Evolutionary conservation across 2,113 vertebrate genomes (phyloP).

Genomic region (Varanus komodoensis): DNA sequence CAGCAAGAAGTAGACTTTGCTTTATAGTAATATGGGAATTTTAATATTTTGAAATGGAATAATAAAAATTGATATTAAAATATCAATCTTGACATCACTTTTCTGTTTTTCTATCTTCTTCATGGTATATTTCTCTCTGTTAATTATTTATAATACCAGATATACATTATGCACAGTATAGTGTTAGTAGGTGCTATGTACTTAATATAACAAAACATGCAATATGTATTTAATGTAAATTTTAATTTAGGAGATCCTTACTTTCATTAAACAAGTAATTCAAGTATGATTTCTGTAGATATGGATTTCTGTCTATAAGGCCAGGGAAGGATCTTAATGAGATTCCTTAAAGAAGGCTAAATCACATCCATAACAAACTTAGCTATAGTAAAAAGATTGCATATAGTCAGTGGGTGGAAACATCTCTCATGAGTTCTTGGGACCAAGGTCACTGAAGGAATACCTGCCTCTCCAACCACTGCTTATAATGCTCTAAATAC

Average conservation of each 20-base stretch:
- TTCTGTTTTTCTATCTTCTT: neutral
- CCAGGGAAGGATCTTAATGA: neutral
- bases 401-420: neutral
- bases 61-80: neutral
- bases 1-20: too few species aligned
- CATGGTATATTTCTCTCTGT: neutral
- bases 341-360: neutral
- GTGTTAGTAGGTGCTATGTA: neutral
- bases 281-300: neutral
- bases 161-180: neutral
- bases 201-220: neutral
- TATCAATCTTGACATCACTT: neutral
- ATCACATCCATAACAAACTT: neutral
- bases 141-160: neutral
- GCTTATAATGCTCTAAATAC: neutral
- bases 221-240: neutral
- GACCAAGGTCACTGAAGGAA: neutral
- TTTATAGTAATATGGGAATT: neutral
- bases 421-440: neutral
- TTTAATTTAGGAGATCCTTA: neutral
- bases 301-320: neutral
- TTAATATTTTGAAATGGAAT: neutral
- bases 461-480: neutral
- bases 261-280: neutral
- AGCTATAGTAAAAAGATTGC: neutral